These are phyloP conservation scores for Frieseomelitta varia DNA, from an alignment of 1,140 invertebrate species.

Conservation along the genomic window DNA sequence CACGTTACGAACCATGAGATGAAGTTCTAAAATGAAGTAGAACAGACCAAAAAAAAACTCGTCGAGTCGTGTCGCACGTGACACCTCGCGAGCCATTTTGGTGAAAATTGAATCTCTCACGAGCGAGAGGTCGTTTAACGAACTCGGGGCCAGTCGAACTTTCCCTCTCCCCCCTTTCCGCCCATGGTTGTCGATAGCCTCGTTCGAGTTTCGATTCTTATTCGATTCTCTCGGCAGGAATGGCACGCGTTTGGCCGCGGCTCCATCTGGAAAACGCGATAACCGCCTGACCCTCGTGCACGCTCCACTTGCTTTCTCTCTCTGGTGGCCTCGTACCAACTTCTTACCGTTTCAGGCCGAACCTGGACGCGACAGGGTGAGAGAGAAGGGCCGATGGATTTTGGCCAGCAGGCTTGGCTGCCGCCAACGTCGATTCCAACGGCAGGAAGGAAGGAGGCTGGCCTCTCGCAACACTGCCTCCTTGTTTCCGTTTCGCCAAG, in stretches of 20 bases:
- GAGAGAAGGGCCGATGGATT: not conserved
- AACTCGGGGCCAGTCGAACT: not conserved
- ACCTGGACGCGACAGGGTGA: not conserved
- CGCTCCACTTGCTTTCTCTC: not conserved
- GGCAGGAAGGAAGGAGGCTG: not conserved
- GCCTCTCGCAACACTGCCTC: not conserved
- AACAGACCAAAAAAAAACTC: too few relatives aligned
- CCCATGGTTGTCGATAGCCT: not conserved
- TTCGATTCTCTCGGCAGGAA: not conserved
- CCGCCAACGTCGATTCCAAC: not conserved
- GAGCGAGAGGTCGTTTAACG: not conserved
- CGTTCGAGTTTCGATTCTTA: not conserved
- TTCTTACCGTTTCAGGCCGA: not conserved
- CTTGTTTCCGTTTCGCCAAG: not conserved
- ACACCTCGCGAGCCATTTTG: too few relatives aligned
- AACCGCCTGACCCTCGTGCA: constrained; percentile 2
- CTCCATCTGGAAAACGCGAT: not conserved
- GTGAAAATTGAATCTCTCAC: too few relatives aligned
- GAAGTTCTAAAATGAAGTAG: too few relatives aligned
- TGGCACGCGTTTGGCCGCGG: too few relatives aligned
- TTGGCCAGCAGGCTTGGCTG: not conserved
- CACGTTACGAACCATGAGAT: too few relatives aligned
- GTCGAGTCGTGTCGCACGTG: too few relatives aligned
- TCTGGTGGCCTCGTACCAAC: not conserved
- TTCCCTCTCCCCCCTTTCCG: not conserved